Evolutionary conservation across 2,113 vertebrate species (phyloP).

Genomic region (Equus quagga): DNA sequence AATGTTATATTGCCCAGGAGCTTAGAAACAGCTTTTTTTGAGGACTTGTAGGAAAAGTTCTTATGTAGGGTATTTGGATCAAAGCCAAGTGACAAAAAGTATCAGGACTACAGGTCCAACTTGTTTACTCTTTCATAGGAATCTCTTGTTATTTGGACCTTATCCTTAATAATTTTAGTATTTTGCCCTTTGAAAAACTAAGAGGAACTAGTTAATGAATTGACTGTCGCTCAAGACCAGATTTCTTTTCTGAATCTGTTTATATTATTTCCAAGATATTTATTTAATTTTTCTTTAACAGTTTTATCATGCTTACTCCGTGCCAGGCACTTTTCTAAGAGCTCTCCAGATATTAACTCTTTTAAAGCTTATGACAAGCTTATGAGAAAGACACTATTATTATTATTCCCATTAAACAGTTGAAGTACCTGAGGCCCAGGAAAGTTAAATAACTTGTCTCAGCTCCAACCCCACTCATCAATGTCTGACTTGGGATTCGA

Average conservation of each 20-base stretch:
- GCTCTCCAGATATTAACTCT: constrained; percentile 14
- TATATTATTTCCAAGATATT: constrained; percentile 3
- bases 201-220: background rate
- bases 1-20: constrained; percentile 4
- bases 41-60: background rate
- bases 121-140: background rate
- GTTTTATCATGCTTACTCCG: background rate
- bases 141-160: constrained; percentile 29
- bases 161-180: constrained; percentile 46
- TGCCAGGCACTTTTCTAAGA: background rate
- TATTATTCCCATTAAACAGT: background rate
- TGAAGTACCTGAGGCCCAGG: background rate
- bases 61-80: background rate
- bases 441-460: constrained; percentile 31
- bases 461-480: background rate
- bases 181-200: constrained; percentile 62
- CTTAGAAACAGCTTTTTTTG: constrained; percentile 21
- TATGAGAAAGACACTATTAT: constrained; percentile 14
- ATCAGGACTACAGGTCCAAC: background rate
- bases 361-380: background rate
- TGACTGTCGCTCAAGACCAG: constrained; percentile 40
- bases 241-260: constrained; percentile 41
- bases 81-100: constrained; percentile 20
- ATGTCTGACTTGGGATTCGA: constrained; percentile 29
- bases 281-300: constrained; percentile 28